Conservation (phyloP, 2,888 invertebrate genomes). For the Phyto melanocephala region DNA sequence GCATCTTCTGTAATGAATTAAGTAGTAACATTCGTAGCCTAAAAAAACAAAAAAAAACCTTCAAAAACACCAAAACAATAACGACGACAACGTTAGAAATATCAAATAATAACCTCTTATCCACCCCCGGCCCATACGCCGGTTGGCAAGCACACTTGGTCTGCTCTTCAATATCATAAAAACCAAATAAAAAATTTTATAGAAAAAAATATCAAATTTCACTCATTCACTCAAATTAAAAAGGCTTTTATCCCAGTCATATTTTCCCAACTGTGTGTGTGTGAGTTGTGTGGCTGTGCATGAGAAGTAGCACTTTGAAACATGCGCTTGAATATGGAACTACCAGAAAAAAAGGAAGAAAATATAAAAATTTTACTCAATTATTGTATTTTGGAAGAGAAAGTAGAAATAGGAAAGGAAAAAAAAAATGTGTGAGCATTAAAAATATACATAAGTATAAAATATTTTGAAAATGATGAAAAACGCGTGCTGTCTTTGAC, state of each 20-base stretch:
- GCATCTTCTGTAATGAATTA: too few relatives aligned
- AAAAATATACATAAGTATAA: slow-evolving; percentile 27
- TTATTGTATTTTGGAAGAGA: slow-evolving; percentile 40
- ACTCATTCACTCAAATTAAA: slow-evolving; percentile 59
- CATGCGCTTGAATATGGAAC: slow-evolving; percentile 54
- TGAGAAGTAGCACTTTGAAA: slow-evolving; percentile 30
- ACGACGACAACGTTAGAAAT: background rate
- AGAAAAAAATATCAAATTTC: slow-evolving; percentile 58
- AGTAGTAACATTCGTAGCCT: slow-evolving; percentile 50
- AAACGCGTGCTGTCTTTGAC: slow-evolving; percentile 41
- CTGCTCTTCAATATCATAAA: slow-evolving; percentile 14
- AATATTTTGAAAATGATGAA: slow-evolving; percentile 24
- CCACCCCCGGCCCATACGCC: background rate
- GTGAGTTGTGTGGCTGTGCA: background rate
- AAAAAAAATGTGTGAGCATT: slow-evolving; percentile 6
- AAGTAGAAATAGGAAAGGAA: slow-evolving; percentile 12
- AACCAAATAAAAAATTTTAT: background rate
- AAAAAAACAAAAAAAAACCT: slow-evolving; percentile 39
- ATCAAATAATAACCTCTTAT: slow-evolving; percentile 3
- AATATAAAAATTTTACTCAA: slow-evolving; percentile 46
- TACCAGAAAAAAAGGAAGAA: background rate
- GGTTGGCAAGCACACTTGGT: slow-evolving; percentile 34
- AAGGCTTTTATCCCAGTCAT: slow-evolving; percentile 16
- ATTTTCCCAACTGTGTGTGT: background rate
- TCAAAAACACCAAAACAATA: background rate